Conservation (phyloP, 2,888 invertebrate genomes). For the Melanchra persicariae region DNA sequence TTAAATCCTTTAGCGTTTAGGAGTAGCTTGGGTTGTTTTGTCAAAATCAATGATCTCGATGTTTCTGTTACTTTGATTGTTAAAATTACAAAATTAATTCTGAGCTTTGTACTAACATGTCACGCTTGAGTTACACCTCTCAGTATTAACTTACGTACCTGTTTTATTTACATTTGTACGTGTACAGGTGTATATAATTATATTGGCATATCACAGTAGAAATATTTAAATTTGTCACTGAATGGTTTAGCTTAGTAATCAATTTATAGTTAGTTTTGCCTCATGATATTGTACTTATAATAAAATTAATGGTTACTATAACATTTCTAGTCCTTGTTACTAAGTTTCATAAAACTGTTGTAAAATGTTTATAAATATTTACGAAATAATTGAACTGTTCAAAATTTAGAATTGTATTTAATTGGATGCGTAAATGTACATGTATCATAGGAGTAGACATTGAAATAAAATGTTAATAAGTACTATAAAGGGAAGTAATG, state of each 20-base stretch:
- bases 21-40: slow-evolving; percentile 36
- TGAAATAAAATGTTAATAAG: slow-evolving; percentile 80
- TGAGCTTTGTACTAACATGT: slow-evolving; percentile 38
- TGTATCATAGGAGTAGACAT: slow-evolving; percentile 74
- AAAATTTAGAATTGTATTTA: slow-evolving; percentile 76
- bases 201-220: slow-evolving; percentile 84
- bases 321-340: slow-evolving; percentile 79
- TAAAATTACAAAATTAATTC: slow-evolving; percentile 23
- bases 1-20: slow-evolving; percentile 66
- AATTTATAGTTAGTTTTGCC: slow-evolving; percentile 55
- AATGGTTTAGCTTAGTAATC: slow-evolving; percentile 61
- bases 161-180: slow-evolving; percentile 63
- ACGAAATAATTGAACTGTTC: slow-evolving; percentile 81
- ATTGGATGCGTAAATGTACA: slow-evolving; percentile 80
- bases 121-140: slow-evolving; percentile 41
- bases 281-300: slow-evolving; percentile 56
- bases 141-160: slow-evolving; percentile 49
- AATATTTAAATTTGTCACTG: slow-evolving; percentile 64
- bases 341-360: slow-evolving; percentile 85
- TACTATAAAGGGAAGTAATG: slow-evolving; percentile 83
- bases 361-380: slow-evolving; percentile 87
- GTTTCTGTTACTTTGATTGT: slow-evolving; percentile 33
- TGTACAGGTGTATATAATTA: slow-evolving; percentile 85
- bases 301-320: slow-evolving; percentile 61
- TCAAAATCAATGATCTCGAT: slow-evolving; percentile 25